Percentiles rank a stretch among this genome's conserved stretches.
Conservation (phyloP, 2,888 invertebrate genomes). For the Andrena hattorfiana region DNA sequence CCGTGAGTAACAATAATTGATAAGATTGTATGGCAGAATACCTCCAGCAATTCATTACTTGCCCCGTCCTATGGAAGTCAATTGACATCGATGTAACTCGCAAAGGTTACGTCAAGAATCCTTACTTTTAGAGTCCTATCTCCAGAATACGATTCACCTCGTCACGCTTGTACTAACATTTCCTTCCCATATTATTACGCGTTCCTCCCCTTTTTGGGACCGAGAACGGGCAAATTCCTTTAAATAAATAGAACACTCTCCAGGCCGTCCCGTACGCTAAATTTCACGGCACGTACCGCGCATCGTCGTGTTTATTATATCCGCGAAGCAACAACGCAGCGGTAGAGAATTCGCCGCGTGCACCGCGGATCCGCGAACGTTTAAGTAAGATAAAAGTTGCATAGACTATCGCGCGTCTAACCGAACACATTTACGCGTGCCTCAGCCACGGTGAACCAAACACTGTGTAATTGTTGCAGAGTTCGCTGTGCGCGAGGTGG, state of each 20-base stretch:
- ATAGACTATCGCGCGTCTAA: background rate
- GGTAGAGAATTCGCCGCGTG: slow-evolving; percentile 15
- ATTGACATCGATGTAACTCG: too few species aligned
- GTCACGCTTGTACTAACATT: background rate
- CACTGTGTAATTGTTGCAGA: background rate
- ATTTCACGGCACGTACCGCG: slow-evolving; percentile 66
- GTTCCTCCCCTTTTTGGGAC: background rate
- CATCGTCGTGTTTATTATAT: slow-evolving; percentile 69
- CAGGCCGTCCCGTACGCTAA: slow-evolving; percentile 46
- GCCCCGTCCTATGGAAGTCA: too few species aligned
- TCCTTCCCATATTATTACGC: background rate
- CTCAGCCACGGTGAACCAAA: background rate
- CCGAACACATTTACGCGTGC: background rate
- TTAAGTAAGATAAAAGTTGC: slow-evolving; percentile 37
- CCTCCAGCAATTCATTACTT: background rate
- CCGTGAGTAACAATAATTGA: slow-evolving; percentile 6
- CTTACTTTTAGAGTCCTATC: too few species aligned
- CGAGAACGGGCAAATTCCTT: background rate
- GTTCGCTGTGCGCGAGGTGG: background rate
- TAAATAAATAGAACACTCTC: slow-evolving; percentile 19
- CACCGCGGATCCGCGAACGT: slow-evolving; percentile 9
- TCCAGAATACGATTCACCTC: too few species aligned
- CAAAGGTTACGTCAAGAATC: too few species aligned
- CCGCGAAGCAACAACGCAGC: slow-evolving; percentile 47
- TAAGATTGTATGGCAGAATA: slow-evolving; percentile 1